phyloP scores from a whole-genome alignment of 2,113 vertebrate genomes.

The Lycaon pictus region DNA sequence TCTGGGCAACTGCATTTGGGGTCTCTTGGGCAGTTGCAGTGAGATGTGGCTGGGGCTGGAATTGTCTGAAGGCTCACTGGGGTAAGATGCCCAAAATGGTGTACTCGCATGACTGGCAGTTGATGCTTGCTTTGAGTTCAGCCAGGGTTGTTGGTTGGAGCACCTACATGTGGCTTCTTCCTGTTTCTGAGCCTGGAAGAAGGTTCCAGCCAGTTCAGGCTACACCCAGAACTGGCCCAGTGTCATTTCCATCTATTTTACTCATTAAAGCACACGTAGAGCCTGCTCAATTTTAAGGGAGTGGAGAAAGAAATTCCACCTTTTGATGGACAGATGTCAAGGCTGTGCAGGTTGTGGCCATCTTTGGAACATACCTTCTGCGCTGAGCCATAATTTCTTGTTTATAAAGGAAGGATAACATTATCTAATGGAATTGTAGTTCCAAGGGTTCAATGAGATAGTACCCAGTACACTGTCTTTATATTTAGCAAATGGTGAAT shows the following conservation, averaged over 20 bases:
- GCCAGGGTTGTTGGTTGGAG: neutral
- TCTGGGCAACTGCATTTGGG: neutral
- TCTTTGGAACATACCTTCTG: neutral
- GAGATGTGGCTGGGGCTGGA: neutral
- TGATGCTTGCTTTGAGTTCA: neutral
- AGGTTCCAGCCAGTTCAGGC: neutral
- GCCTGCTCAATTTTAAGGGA: neutral
- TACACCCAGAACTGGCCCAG: neutral
- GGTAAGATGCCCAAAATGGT: neutral
- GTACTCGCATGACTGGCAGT: neutral
- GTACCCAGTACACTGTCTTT: neutral
- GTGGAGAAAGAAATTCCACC: neutral
- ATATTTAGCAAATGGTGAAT: neutral
- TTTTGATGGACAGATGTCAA: neutral
- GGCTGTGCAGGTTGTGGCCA: neutral
- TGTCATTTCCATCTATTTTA: neutral
- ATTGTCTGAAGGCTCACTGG: neutral
- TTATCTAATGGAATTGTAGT: neutral
- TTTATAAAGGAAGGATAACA: neutral
- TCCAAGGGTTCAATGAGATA: neutral
- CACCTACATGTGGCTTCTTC: fast-evolving
- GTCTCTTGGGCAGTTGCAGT: neutral
- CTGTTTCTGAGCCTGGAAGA: neutral
- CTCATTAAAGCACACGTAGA: neutral
- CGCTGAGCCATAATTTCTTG: constrained; percentile 11